Conservation (phyloP, 2,888 invertebrate genomes). For the Rhopalosiphum nymphaeae region DNA sequence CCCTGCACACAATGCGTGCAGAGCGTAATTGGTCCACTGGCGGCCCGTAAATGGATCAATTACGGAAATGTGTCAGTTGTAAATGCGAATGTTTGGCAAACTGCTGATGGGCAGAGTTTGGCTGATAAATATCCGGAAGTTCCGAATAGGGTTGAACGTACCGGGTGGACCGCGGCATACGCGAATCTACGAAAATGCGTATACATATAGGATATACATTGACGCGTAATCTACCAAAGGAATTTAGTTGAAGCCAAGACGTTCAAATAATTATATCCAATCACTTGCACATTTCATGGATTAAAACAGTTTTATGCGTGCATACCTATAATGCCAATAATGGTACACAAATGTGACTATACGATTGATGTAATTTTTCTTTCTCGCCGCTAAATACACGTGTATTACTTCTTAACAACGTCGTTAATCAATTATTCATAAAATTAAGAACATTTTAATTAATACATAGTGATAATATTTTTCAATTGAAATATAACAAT, state of each 20-base stretch:
- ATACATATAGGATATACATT: neutral
- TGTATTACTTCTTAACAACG: neutral
- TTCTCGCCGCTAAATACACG: neutral
- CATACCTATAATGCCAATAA: neutral
- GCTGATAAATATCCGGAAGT: slow-evolving; percentile 46
- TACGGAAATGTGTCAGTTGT: slow-evolving; percentile 54
- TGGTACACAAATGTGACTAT: neutral
- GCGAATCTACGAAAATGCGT: neutral
- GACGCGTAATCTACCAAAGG: slow-evolving; percentile 17
- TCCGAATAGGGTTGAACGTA: slow-evolving; percentile 4
- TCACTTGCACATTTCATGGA: neutral
- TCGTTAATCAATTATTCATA: neutral
- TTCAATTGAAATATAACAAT: neutral
- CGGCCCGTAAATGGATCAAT: slow-evolving; percentile 48
- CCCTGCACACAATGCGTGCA: neutral
- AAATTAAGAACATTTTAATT: neutral
- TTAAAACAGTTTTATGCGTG: neutral
- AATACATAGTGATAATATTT: neutral
- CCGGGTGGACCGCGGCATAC: slow-evolving; percentile 11
- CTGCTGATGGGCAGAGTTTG: slow-evolving; percentile 57
- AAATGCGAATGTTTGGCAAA: slow-evolving; percentile 46
- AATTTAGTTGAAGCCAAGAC: slow-evolving; percentile 27
- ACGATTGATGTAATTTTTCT: neutral
- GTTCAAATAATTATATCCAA: slow-evolving; percentile 26
- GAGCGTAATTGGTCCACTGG: neutral